Conservation (phyloP, 2,888 invertebrate genomes). For the Philereme transversata region DNA sequence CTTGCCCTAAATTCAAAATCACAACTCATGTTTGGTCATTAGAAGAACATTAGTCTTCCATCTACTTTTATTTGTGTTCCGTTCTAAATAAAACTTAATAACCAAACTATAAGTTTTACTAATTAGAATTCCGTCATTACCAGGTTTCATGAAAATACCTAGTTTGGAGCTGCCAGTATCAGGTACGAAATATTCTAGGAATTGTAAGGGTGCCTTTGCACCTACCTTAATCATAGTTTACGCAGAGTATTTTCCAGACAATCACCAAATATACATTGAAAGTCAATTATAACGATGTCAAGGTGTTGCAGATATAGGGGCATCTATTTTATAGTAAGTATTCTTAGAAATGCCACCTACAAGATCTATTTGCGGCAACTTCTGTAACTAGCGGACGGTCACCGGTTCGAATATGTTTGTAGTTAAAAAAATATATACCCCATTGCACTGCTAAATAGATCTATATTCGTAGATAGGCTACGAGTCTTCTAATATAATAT, state of each 20-base stretch:
- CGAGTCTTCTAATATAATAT: not conserved
- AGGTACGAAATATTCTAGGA: slow-evolving; percentile 65
- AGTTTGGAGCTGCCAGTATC: slow-evolving; percentile 58
- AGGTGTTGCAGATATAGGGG: slow-evolving; percentile 34
- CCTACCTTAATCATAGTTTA: slow-evolving; percentile 3
- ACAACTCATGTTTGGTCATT: slow-evolving; percentile 51
- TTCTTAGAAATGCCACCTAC: slow-evolving; percentile 76
- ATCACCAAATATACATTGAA: not conserved
- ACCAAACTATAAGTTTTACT: slow-evolving; percentile 23
- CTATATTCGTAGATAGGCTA: not conserved
- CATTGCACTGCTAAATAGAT: slow-evolving; percentile 3
- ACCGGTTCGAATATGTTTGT: slow-evolving; percentile 56
- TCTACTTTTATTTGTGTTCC: slow-evolving; percentile 1
- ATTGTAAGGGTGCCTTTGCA: slow-evolving; percentile 30
- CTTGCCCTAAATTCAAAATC: slow-evolving; percentile 39
- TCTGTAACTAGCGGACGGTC: slow-evolving; percentile 61
- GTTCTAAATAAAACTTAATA: slow-evolving; percentile 2
- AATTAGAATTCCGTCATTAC: slow-evolving; percentile 63
- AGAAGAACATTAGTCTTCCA: slow-evolving; percentile 32
- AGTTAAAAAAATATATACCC: slow-evolving; percentile 38
- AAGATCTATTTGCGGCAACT: slow-evolving; percentile 68
- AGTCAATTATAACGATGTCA: slow-evolving; percentile 19
- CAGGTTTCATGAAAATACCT: slow-evolving; percentile 47
- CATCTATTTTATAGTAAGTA: slow-evolving; percentile 54
- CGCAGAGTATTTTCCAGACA: not conserved